phyloP scores from a whole-genome alignment of 2,113 vertebrate species.

The Carettochelys insculpta region DNA sequence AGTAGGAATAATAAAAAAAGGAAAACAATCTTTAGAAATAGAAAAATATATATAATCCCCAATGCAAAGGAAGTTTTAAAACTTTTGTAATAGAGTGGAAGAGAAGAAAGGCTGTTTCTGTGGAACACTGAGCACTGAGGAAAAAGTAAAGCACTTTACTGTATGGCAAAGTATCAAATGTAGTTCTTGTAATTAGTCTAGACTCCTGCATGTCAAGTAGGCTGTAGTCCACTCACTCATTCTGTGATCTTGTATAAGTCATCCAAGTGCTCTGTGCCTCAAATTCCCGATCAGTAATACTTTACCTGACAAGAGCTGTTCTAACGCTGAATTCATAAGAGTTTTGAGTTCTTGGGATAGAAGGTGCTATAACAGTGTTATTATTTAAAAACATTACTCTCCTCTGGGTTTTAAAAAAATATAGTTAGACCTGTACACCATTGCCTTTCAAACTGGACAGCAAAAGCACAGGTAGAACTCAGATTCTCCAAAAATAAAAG shows the following conservation, averaged over 20 bases:
- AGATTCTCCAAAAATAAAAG: not conserved
- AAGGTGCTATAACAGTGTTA: not conserved
- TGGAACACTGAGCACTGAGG: not conserved
- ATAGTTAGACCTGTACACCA: not conserved
- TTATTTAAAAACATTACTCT: not conserved
- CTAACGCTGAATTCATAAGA: not conserved
- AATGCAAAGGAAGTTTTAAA: slow-evolving; percentile 34
- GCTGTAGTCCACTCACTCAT: slow-evolving; percentile 53
- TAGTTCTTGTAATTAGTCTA: slow-evolving; percentile 17
- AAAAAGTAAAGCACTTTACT: not conserved
- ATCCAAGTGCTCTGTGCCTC: slow-evolving; percentile 56
- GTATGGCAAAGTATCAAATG: slow-evolving; percentile 57
- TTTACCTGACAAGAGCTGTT: not conserved
- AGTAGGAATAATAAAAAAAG: not conserved
- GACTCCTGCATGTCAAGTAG: slow-evolving; percentile 52
- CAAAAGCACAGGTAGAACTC: not conserved
- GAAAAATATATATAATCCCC: not conserved
- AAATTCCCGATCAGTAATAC: no score
- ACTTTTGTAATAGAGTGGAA: slow-evolving; percentile 19
- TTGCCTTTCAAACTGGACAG: not conserved
- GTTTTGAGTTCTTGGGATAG: not conserved
- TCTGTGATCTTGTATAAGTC: slow-evolving; percentile 56
- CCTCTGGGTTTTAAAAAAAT: not conserved
- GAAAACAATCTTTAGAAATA: not conserved
- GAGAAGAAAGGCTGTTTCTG: slow-evolving; percentile 66